These are phyloP conservation scores for Planococcus citri DNA, from an alignment of 1,140 invertebrate genomes.

Conservation along the genomic window DNA sequence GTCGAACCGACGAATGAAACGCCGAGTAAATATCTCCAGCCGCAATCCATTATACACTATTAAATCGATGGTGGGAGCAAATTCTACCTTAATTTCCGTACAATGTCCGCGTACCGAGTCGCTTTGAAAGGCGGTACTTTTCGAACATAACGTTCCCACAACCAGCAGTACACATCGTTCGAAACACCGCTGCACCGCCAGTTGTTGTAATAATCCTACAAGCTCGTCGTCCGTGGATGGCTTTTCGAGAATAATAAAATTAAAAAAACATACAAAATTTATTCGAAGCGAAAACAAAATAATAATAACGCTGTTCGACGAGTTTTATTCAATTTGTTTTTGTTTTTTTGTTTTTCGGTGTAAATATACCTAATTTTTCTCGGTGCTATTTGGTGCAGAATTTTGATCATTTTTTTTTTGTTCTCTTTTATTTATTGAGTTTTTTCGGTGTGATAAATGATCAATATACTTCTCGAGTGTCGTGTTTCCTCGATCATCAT, in stretches of 20 bases:
- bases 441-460: background rate
- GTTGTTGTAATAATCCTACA: background rate
- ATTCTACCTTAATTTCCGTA: slow-evolving; percentile 2
- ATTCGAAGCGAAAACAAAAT: too few species aligned
- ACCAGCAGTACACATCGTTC: background rate
- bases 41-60: background rate
- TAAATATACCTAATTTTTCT: too few species aligned
- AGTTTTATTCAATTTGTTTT: background rate
- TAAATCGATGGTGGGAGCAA: background rate
- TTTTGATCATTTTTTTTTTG: background rate
- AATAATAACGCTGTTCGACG: too few species aligned
- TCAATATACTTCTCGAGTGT: too few species aligned
- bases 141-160: background rate
- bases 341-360: background rate
- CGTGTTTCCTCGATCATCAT: too few species aligned
- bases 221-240: background rate
- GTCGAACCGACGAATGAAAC: background rate
- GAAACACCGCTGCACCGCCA: background rate
- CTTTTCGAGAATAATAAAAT: background rate
- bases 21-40: background rate
- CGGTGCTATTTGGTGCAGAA: too few species aligned
- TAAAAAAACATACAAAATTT: background rate
- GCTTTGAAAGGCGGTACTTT: background rate
- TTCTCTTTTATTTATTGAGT: too few species aligned
- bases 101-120: background rate